Conservation (phyloP, 1,140 invertebrate genomes). For the Zeugodacus cucurbitae region DNA sequence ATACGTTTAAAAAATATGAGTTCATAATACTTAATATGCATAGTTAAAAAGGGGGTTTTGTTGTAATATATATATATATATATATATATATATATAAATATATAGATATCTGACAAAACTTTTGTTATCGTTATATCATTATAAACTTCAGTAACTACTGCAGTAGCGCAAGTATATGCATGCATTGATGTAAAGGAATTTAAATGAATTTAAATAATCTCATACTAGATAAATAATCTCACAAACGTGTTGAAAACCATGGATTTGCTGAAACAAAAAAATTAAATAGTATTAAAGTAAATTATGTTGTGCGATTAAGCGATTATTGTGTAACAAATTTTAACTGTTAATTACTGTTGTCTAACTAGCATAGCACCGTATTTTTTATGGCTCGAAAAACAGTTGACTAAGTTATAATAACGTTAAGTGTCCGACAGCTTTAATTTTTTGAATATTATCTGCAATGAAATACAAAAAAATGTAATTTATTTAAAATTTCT, state of each 20-base stretch:
- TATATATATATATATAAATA: neutral
- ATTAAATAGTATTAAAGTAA: neutral
- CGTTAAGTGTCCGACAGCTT: neutral
- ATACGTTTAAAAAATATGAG: neutral
- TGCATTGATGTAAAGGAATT: neutral
- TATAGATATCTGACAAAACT: neutral
- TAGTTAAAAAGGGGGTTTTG: neutral
- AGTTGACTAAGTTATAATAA: neutral
- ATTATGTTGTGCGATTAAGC: neutral
- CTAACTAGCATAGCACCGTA: too few species aligned
- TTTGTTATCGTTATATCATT: constrained; percentile 18
- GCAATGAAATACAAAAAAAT: neutral
- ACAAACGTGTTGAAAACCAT: neutral
- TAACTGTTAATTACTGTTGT: too few species aligned
- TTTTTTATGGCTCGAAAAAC: too few species aligned
- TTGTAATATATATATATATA: neutral
- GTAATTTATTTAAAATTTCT: too few species aligned
- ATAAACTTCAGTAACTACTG: neutral
- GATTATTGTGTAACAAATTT: neutral
- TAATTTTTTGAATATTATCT: neutral
- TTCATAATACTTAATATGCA: neutral
- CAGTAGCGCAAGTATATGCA: neutral
- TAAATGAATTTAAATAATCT: constrained; percentile 16
- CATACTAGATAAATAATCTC: constrained; percentile 22
- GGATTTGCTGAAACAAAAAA: neutral